Percentiles rank a stretch among this genome's conserved stretches.
phyloP scores from a whole-genome alignment of 92 coral and sea anemone species.

The Epizoanthus rinbou region DNA sequence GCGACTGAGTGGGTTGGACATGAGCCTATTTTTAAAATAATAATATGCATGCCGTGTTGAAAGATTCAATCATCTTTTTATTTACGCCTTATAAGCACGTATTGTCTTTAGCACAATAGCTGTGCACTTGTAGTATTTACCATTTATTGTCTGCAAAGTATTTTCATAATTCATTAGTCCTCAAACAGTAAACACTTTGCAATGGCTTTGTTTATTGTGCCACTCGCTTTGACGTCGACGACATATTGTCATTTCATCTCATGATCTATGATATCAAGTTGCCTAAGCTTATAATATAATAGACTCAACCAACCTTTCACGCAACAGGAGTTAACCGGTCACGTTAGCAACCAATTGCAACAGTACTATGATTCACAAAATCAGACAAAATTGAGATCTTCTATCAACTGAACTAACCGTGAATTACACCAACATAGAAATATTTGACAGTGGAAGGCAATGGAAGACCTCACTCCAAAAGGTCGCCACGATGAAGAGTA shows the following conservation, averaged over 20 bases:
- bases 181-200: not conserved
- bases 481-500: conserved; percentile 60
- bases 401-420: too few species aligned
- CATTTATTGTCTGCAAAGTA: not conserved
- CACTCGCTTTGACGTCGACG: not conserved
- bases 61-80: not conserved
- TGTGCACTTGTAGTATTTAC: not conserved
- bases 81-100: not conserved
- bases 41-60: too few species aligned
- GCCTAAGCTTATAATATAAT: too few species aligned
- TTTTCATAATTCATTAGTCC: not conserved
- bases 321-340: too few species aligned
- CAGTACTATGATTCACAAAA: too few species aligned
- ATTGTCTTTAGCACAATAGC: not conserved
- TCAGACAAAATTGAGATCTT: too few species aligned
- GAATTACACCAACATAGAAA: too few species aligned
- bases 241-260: not conserved
- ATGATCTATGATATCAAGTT: conserved; percentile 8
- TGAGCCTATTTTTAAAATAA: too few species aligned
- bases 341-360: too few species aligned
- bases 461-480: conserved; percentile 3
- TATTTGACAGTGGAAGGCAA: not conserved
- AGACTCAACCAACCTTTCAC: too few species aligned
- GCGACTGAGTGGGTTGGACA: too few species aligned
- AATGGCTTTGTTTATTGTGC: not conserved